Percentiles rank a stretch among this genome's conserved stretches.
These are phyloP conservation scores for Oegoconia quadripuncta DNA, from an alignment of 2,888 invertebrate species.

Conservation along the genomic window DNA sequence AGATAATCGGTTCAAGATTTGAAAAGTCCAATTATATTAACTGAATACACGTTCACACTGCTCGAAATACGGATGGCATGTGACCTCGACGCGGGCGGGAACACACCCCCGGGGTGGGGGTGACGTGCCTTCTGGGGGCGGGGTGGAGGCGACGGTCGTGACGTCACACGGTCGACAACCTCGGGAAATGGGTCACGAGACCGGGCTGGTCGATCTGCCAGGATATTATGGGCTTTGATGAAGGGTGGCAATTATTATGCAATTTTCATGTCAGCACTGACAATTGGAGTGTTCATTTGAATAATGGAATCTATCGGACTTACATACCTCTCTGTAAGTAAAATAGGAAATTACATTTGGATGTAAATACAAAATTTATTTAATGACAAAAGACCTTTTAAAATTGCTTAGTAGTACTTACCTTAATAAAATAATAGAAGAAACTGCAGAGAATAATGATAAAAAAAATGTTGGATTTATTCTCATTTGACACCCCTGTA, in stretches of 20 bases:
- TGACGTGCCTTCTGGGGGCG: slow-evolving; percentile 33
- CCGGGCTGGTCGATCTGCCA: slow-evolving; percentile 58
- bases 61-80: slow-evolving; percentile 48
- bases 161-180: slow-evolving; percentile 75
- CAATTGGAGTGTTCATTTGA: too few species aligned
- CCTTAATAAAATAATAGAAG: too few species aligned
- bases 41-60: slow-evolving; percentile 45
- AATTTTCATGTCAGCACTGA: too few species aligned
- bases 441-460: too few species aligned
- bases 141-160: slow-evolving; percentile 43
- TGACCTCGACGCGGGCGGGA: slow-evolving; percentile 61
- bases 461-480: too few species aligned
- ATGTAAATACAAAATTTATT: too few species aligned
- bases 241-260: slow-evolving; percentile 20
- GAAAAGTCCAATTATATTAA: slow-evolving; percentile 22
- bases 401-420: too few species aligned
- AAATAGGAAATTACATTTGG: too few species aligned
- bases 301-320: too few species aligned
- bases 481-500: too few species aligned
- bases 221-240: slow-evolving; percentile 38
- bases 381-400: too few species aligned
- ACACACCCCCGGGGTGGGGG: slow-evolving; percentile 61
- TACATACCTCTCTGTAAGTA: too few species aligned
- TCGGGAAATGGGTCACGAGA: slow-evolving; percentile 64
- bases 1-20: slow-evolving; percentile 20